Percentiles rank a stretch among this genome's conserved stretches.
These are phyloP conservation scores for Naso thynnoides DNA, from an alignment of 2,797 vertebrate species.

Conservation along the genomic window DNA sequence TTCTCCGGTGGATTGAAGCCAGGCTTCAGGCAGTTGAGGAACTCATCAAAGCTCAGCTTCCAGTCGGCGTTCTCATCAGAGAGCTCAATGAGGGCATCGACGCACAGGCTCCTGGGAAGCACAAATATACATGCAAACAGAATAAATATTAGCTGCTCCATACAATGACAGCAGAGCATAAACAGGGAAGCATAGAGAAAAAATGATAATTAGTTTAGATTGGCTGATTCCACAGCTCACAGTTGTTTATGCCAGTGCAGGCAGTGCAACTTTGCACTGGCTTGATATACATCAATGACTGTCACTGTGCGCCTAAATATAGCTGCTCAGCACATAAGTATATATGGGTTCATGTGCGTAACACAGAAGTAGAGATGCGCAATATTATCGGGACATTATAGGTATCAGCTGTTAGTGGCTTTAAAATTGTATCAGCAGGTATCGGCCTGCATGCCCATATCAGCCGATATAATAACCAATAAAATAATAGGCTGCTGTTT, in stretches of 20 bases:
- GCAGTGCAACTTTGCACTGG: conserved; percentile 42
- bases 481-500: no score
- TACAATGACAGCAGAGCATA: conserved; percentile 1
- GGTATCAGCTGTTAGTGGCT: no score
- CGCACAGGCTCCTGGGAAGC: conserved; percentile 92
- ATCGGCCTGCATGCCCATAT: no score
- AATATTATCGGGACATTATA: no score
- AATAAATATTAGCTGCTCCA: conserved; percentile 6
- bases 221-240: conserved; percentile 16
- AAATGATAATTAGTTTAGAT: conserved; percentile 15
- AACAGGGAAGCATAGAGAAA: neutral
- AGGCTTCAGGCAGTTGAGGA: conserved; percentile 97
- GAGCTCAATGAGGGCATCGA: conserved; percentile 97
- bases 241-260: conserved; percentile 25
- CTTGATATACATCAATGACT: conserved; percentile 43
- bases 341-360: conserved; percentile 17
- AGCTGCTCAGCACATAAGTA: conserved; percentile 29
- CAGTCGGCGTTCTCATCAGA: conserved; percentile 99
- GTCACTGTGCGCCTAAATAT: conserved; percentile 61
- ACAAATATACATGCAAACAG: conserved; percentile 33
- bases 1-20: conserved; percentile 96
- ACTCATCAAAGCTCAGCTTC: conserved; percentile 98
- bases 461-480: no score
- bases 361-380: conserved; percentile 11
- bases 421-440: no score